Base-by-base conservation (phyloP, 2,888 invertebrate genomes). In the Drosophila melanosoma region DNA sequence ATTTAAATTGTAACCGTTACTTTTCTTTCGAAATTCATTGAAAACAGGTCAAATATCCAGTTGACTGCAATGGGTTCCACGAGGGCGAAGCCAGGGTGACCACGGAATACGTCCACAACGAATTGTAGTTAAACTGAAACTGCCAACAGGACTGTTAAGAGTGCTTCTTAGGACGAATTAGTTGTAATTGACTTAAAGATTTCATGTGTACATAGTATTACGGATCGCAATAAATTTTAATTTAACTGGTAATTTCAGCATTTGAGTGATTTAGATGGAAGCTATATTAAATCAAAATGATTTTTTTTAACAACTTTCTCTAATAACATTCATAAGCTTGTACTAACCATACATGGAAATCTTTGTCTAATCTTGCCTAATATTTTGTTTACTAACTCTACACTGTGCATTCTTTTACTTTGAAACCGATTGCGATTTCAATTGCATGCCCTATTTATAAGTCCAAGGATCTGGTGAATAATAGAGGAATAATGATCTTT, bases 31-130 rank as follows among this genome's bases (percentile, higher is more conserved):
- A 61, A 61, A 32, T 71, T 48, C 7, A 59, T 33, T 26, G 26
- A 20, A 15, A 45, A 26, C 78, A 93, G 92, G 87, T 81, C 53
- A 91, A 92, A 75, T 93, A 96, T 91, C 95, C 96, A 56, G 95
- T 95, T 0, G 95, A 96, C 83, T 97, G 97, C 88, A 94, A 95
- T 33, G 95, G 95, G 2, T 97, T 97, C 94, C 97, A 97, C 92
- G 95, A 96, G 90, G 97, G 97, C 91, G 97, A 97, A 92, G 93
- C 96, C 52, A 96, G 95, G 94, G 97, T 96, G 35, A 97, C 97
- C 65, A 97, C 97, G 54, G 97, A 97, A 93, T 96, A 96, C 73
- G 94, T 96, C 87, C 97, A 97, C 93, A 97, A 95, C 91, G 97
- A 97, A 94, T 94, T 97, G 93, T 97, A 95, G 74, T 73, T 54